Percentiles rank a stretch among this genome's conserved stretches.
Evolutionary conservation across 1,140 invertebrate species (phyloP).

Genomic region (Cyclina sinensis): DNA sequence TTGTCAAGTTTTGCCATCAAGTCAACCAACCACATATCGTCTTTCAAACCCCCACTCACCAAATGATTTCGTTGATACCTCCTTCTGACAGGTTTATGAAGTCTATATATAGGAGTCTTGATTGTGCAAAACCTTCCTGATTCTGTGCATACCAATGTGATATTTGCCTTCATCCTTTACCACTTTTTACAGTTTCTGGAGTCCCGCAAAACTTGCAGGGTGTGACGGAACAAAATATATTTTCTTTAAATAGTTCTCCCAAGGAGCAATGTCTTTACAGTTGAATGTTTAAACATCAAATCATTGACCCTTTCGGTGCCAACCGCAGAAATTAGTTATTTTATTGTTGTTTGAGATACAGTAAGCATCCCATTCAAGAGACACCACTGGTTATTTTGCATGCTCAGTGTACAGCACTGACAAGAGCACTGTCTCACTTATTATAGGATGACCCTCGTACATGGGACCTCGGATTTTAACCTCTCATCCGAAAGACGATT

Average conservation of each 20-base stretch:
- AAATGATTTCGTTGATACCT: conserved; percentile 13
- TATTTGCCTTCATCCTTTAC: conserved; percentile 27
- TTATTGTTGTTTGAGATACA: no score
- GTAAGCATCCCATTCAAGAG: no score
- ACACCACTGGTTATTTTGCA: no score
- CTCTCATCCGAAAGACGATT: no score
- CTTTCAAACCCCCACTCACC: conserved; percentile 17
- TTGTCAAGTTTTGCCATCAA: conserved; percentile 34
- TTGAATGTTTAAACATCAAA: neutral
- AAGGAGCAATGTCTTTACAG: conserved; percentile 36
- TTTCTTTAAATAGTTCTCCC: conserved; percentile 40
- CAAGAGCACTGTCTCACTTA: neutral
- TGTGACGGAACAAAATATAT: conserved; percentile 23
- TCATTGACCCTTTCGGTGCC: neutral
- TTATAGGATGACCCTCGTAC: no score
- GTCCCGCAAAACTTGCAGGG: no score
- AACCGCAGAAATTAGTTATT: no score
- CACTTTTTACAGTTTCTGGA: conserved; percentile 33
- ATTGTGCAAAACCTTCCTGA: conserved; percentile 15
- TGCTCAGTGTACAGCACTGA: no score
- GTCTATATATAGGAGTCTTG: conserved; percentile 22
- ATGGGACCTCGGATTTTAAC: no score
- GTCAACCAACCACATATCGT: conserved; percentile 52
- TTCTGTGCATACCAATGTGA: conserved; percentile 20
- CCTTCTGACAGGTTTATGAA: conserved; percentile 27